phyloP scores from a whole-genome alignment of 2,113 vertebrate genomes.

The Ammospiza nelsoni region DNA sequence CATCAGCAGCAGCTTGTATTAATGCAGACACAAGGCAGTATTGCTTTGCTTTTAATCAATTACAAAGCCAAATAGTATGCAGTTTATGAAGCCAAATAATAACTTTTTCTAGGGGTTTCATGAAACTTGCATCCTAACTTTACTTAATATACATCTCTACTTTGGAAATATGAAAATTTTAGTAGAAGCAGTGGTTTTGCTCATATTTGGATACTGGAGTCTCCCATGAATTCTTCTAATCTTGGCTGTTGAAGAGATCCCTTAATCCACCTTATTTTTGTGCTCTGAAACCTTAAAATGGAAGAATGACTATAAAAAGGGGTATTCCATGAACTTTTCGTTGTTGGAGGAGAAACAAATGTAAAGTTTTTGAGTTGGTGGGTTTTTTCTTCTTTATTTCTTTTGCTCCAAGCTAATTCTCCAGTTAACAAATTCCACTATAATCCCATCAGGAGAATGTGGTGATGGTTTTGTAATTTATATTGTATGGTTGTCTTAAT shows the following conservation, averaged over 20 bases:
- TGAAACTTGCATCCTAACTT: not conserved
- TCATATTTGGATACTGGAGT: not conserved
- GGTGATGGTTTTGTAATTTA: constrained; percentile 68
- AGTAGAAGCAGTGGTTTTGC: not conserved
- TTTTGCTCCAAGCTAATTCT: constrained; percentile 38
- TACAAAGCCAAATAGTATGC: not conserved
- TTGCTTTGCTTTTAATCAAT: not conserved
- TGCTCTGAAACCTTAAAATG: constrained; percentile 45
- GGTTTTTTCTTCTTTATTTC: not conserved
- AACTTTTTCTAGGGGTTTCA: not conserved
- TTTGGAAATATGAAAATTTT: not conserved
- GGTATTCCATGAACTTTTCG: not conserved
- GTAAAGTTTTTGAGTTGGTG: constrained; percentile 2
- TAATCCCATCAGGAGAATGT: constrained; percentile 71
- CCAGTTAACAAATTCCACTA: constrained; percentile 60
- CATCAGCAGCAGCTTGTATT: not conserved
- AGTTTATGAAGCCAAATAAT: not conserved
- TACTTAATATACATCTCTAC: not conserved
- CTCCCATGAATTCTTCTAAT: not conserved
- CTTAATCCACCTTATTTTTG: constrained; percentile 44
- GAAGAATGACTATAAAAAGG: constrained; percentile 28
- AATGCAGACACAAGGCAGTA: too few species aligned
- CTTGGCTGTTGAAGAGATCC: constrained; percentile 13
- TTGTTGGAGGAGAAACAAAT: not conserved
- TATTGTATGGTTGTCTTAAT: constrained; percentile 66